These are phyloP conservation scores for Diorhabda sublineata DNA, from an alignment of 1,140 invertebrate genomes.

Conservation along the genomic window DNA sequence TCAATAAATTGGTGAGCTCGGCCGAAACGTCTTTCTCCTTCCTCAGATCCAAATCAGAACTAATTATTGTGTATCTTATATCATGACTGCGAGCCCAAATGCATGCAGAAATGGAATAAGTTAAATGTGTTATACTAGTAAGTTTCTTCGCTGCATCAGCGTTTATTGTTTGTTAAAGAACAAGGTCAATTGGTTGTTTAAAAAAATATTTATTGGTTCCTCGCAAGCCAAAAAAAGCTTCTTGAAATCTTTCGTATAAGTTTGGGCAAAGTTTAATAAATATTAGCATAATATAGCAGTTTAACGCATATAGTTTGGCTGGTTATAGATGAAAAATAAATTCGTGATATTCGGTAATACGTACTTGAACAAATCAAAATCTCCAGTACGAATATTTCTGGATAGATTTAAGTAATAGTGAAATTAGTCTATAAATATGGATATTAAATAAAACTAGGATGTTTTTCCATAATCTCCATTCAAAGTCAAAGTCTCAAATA, in stretches of 20 bases:
- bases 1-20: constrained; percentile 29
- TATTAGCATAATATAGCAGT: constrained; percentile 29
- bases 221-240: constrained; percentile 36
- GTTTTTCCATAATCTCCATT: constrained; percentile 41
- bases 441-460: constrained; percentile 35
- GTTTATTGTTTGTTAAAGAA: constrained; percentile 27
- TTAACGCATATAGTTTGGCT: neutral
- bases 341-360: constrained; percentile 3
- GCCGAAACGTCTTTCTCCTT: constrained; percentile 28
- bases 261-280: constrained; percentile 30
- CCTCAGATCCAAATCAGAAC: constrained; percentile 15
- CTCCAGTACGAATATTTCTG: constrained; percentile 33
- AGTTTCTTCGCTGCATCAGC: constrained; percentile 34
- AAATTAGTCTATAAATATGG: constrained; percentile 31
- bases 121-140: constrained; percentile 28
- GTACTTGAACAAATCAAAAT: constrained; percentile 34
- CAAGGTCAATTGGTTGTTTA: constrained; percentile 35
- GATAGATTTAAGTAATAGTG: constrained; percentile 31
- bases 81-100: constrained; percentile 30
- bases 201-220: constrained; percentile 35
- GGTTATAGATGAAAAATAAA: too few relatives aligned
- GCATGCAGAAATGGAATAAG: constrained; percentile 5
- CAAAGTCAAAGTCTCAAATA: constrained; percentile 17
- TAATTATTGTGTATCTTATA: constrained; percentile 30
- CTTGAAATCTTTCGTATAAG: constrained; percentile 29